A percentile compares a stretch with the other conserved stretches of the same genome.
These are phyloP conservation scores for Amazona finschi DNA, from an alignment of 2,797 vertebrate genomes.

Conservation along the genomic window DNA sequence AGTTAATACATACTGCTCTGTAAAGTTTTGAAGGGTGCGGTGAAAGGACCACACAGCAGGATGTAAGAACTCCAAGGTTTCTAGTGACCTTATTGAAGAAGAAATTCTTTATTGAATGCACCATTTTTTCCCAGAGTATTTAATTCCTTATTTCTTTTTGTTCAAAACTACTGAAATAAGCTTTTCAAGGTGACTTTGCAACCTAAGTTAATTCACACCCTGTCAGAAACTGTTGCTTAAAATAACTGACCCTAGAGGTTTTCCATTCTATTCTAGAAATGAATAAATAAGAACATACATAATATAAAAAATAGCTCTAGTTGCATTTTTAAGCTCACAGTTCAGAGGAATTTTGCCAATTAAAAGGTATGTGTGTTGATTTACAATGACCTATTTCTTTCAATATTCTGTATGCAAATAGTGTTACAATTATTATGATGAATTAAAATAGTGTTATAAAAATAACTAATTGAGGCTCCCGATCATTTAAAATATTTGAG, in stretches of 20 bases:
- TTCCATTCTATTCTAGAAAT: slow-evolving; percentile 16
- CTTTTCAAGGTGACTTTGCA: slow-evolving; percentile 46
- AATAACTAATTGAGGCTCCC: neutral
- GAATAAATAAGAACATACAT: slow-evolving; percentile 31
- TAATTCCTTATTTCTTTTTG: neutral
- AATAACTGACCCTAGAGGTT: slow-evolving; percentile 31
- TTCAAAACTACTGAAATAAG: slow-evolving; percentile 6
- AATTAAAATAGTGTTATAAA: slow-evolving; percentile 37
- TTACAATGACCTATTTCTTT: slow-evolving; percentile 52
- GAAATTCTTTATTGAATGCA: neutral
- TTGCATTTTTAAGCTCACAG: slow-evolving; percentile 22
- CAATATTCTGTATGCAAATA: slow-evolving; percentile 44
- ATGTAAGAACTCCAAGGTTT: neutral
- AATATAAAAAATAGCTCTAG: slow-evolving; percentile 8
- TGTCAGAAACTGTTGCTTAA: slow-evolving; percentile 42
- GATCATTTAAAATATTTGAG: slow-evolving; percentile 26
- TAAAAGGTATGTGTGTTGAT: slow-evolving; percentile 5
- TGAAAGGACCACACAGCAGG: neutral
- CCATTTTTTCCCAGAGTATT: neutral
- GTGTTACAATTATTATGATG: neutral
- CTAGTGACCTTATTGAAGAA: neutral
- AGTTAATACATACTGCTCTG: neutral
- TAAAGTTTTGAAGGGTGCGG: neutral
- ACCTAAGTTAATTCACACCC: slow-evolving; percentile 43
- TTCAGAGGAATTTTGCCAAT: slow-evolving; percentile 39